Evolutionary conservation across 1,140 invertebrate species (phyloP), one percentile per base, ranked within the genome.

Genomic region (Drosophila mauritiana): DNA sequence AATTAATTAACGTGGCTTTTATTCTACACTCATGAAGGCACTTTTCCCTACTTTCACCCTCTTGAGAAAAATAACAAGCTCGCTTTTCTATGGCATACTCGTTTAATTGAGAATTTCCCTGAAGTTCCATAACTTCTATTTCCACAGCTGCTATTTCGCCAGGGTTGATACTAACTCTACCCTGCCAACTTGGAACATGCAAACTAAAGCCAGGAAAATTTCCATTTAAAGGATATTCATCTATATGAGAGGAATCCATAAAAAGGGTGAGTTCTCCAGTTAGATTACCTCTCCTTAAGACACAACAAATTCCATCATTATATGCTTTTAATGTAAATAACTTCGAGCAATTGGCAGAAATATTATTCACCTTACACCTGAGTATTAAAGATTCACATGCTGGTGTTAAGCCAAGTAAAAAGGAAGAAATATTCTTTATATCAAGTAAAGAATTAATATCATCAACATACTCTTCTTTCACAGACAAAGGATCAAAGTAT

Each of bases 131-230:
- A 27, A 58, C 45, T 37, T 58, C 15, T 11, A 76, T 10, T 46
- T 76, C 53, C 1, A 76, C 8, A 53, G 48, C 61, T 27, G 73
- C 61, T 13, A 42, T 51, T 77, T 77, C 63, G 3, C 73, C 73
- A 1, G 49, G 73, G 25, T 34, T 57, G 36, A 77, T 43, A 37
- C 52, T 53, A 13, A 68, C 13, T 25, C 56, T 40, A 7, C 76
- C 80, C 67, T 55, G 25, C 76, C 76, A 79, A 40, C 49, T 70
- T 12, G 76, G 63, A 31, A 68, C 11, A 57, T 88, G 75, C 0
- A 73, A n/a, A 31, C 27, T 88, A n/a, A 83, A 76, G 13, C 65
- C 62, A 1, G 7, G 45, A 17, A 37, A 37, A 15, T 53, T 76
- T 1, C 17, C 67, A 17, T 62, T 22, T 46, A 65, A 42, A 3